Evolutionary conservation across 2,888 invertebrate species (phyloP).

Genomic region (Siphonodentalium dalli): DNA sequence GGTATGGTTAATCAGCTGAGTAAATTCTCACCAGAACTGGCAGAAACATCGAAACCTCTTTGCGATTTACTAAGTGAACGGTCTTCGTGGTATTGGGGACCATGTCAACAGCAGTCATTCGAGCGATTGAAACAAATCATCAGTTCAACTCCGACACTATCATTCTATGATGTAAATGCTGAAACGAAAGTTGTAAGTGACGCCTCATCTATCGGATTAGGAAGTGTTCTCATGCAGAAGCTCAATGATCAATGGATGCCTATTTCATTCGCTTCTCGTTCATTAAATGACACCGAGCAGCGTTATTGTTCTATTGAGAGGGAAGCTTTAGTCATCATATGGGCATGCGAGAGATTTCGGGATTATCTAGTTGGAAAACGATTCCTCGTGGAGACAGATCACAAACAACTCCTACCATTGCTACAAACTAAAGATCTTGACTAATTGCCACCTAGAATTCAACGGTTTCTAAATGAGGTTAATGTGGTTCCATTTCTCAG

Average conservation of each 20-base stretch:
- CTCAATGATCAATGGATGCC: conserved; percentile 36
- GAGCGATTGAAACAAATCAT: too few relatives aligned
- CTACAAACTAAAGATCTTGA: conserved; percentile 54
- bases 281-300: conserved; percentile 48
- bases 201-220: too few relatives aligned
- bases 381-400: conserved; percentile 58
- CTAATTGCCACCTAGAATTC: conserved; percentile 57
- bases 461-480: conserved; percentile 51
- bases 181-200: too few relatives aligned
- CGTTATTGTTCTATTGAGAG: conserved; percentile 62
- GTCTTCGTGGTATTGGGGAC: background rate
- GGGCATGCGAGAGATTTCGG: conserved; percentile 46
- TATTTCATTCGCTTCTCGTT: conserved; percentile 56
- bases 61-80: background rate
- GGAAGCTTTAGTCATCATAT: conserved; percentile 53
- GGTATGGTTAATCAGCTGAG: conserved; percentile 7
- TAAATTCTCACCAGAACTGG: conserved; percentile 4
- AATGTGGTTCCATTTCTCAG: conserved; percentile 42
- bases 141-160: too few relatives aligned
- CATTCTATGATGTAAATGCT: too few relatives aligned
- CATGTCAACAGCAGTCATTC: too few relatives aligned
- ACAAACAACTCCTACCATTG: conserved; percentile 58
- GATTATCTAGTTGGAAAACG: conserved; percentile 51
- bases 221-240: too few relatives aligned
- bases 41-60: conserved; percentile 1